Base-by-base conservation (phyloP, 2,113 vertebrate genomes). In the Chaetodon auriga region DNA sequence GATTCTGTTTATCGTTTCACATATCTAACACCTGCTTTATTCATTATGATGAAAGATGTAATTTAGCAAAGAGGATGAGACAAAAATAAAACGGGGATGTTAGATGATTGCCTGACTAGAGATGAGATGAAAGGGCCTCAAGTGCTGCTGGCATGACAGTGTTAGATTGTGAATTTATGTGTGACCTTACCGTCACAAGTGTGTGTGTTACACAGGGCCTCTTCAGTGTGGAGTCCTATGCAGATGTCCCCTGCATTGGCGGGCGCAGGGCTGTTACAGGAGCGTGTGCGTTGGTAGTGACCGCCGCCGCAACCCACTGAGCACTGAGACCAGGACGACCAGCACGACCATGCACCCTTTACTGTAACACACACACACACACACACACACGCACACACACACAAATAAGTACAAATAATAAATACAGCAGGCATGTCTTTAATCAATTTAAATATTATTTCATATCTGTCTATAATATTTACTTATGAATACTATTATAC, bases 271-370 rank as follows among this genome's bases (percentile, higher is more conserved):
- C 95, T 97, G 93, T 94, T 97, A 86, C 98, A 99, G 80, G 97
- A 97, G 36, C 98, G 96, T 0, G 98, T 99, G 75, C 98, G 97
- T 80, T 99, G 98, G 86, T 99, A 98, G 91, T 99, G 98, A 7
- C 98, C 98, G 1, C 97, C 97, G 1, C 98, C 98, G 3, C 98
- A 99, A 10, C 97, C 97, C 62, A 97, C 97, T 0, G 98, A 99
- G 89, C 98, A 99, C 81, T 95, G 95, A 45, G 98, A 99, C 98
- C 98, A 99, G 0, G 97, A 91, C 1, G 97, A 98, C 98, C 98
- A 99, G 93, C 98, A 99, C 48, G 98, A 98, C 98, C 98, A 99
- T 0, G 96, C 95, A 1, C 98, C 98, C 55, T 96, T 96, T 49
- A 99, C 98, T 99, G 93, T 1, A 93, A 84, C 0, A 83, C 38